Conservation (phyloP, 1,140 invertebrate genomes). For the Neodiprion pinetum region DNA sequence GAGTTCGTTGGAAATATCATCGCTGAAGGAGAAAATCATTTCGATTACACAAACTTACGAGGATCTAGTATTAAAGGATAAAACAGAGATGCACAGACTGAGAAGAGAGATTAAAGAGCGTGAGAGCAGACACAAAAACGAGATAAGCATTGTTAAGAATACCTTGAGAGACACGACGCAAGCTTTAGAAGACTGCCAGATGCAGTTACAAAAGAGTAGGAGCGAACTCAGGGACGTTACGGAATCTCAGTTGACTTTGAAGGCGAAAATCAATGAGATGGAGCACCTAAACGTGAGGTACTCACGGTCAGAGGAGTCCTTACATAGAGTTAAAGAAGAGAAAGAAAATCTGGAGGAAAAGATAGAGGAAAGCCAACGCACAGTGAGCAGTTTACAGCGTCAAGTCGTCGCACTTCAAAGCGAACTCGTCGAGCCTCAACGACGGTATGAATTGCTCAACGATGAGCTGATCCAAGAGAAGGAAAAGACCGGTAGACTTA, state of each 20-base stretch:
- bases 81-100: constrained; percentile 37
- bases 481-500: constrained; percentile 38
- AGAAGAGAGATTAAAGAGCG: constrained; percentile 45
- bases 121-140: constrained; percentile 45
- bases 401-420: constrained; percentile 39
- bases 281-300: constrained; percentile 26
- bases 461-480: constrained; percentile 49
- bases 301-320: constrained; percentile 41
- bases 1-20: constrained; percentile 31
- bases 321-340: constrained; percentile 44
- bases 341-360: constrained; percentile 47
- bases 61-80: constrained; percentile 40
- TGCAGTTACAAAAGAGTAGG: constrained; percentile 45
- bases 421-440: constrained; percentile 52
- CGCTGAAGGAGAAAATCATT: constrained; percentile 41
- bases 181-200: constrained; percentile 47
- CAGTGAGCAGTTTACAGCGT: constrained; percentile 40
- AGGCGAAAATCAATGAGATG: constrained; percentile 18
- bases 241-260: constrained; percentile 28
- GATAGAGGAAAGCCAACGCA: constrained; percentile 40
- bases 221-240: constrained; percentile 40
- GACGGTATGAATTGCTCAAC: constrained; percentile 46
- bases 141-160: constrained; percentile 43
- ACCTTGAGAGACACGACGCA: constrained; percentile 46
- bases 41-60: constrained; percentile 41